Conservation (phyloP, 2,888 invertebrate genomes). For the Criorhina ranunculi region DNA sequence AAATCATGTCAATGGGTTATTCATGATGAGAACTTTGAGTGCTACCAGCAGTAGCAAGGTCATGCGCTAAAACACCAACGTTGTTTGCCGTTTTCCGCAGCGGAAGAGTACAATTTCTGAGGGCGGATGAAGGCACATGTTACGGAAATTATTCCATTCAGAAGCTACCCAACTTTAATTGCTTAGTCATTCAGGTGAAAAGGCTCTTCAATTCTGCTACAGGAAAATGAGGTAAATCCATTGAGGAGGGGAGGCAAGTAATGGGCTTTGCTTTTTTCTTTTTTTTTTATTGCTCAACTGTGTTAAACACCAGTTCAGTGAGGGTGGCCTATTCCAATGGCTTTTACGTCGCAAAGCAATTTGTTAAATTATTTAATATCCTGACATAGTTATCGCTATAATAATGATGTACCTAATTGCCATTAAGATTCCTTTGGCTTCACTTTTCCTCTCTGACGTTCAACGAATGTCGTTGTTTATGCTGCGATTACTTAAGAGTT, state of each 20-base stretch:
- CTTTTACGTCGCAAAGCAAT: conserved; percentile 35
- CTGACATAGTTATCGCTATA: conserved; percentile 49
- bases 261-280: conserved; percentile 16
- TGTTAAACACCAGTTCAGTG: conserved; percentile 38
- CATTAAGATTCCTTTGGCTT: conserved; percentile 12
- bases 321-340: conserved; percentile 4
- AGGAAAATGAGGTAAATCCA: background rate
- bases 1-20: conserved; percentile 27
- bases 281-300: conserved; percentile 6
- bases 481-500: conserved; percentile 9
- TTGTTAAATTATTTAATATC: conserved; percentile 45
- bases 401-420: conserved; percentile 35
- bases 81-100: conserved; percentile 15
- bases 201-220: background rate
- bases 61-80: conserved; percentile 38
- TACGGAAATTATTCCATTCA: conserved; percentile 38
- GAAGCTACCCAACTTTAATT: conserved; percentile 33
- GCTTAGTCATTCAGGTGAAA: conserved; percentile 49
- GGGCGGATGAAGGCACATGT: background rate
- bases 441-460: background rate
- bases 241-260: background rate
- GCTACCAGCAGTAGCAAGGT: conserved; percentile 29
- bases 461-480: conserved; percentile 3
- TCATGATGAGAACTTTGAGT: conserved; percentile 12
- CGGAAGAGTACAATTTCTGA: background rate